Evolutionary conservation across 2,113 vertebrate species (phyloP), one percentile per base, ranked within the genome.

Genomic region (Delphinapterus leucas): DNA sequence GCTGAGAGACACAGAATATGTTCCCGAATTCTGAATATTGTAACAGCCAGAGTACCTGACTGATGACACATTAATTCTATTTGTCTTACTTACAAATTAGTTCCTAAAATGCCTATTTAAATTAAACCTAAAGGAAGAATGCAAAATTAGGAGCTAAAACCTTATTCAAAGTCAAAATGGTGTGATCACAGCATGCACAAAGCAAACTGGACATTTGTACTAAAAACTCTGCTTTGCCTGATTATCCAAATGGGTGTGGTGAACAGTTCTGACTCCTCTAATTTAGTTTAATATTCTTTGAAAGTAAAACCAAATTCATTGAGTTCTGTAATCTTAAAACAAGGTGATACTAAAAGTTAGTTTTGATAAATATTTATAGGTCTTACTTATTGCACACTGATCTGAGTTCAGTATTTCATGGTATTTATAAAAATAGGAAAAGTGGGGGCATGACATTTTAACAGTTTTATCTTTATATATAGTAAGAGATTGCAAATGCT

Each of bases 41-140:
- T 86, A 83, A 93, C 12, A 87, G 28, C 20, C 18, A 26, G 28
- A 88, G 41, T 82, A 79, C 17, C 38, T 88, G 26, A 70, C 65
- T 73, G 38, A 85, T 95, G 87, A 86, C 14, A 38, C 41, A 88
- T 84, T 80, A 65, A 84, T 79, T 92, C 33, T 92, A 15, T 58
- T 96, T 31, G 21, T 85, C 96, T 92, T 76, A 81, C 36, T 97
- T 93, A 71, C 41, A 95, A 73, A 90, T 85, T 76, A 20, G 12
- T 94, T 74, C 85, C 49, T 91, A 85, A 97, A 95, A 81, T 93
- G 38, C 31, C 58, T 96, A 82, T 93, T 33, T 90, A 93, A 97
- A 81, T 90, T 49, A 87, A 95, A 58, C 20, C 25, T 76, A 84
- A 80, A 94, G 21, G 80, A 89, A 94, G 28, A 89, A 88, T 68